These are phyloP conservation scores for Calyptommatus sinebrachiatus DNA, from an alignment of 2,113 vertebrate species.

Conservation along the genomic window DNA sequence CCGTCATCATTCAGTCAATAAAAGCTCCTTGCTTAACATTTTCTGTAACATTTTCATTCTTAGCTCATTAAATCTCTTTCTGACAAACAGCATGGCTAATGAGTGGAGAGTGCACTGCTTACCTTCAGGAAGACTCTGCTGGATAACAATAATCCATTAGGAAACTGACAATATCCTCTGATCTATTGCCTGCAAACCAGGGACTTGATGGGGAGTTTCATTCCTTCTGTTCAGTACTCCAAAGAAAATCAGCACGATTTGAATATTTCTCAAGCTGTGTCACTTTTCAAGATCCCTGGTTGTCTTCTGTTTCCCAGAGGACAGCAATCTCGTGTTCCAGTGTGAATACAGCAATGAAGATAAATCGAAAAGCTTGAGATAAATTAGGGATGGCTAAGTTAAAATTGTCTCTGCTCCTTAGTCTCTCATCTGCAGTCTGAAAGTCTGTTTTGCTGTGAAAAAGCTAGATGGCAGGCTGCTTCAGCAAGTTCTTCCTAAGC, in stretches of 20 bases:
- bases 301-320: slow-evolving; percentile 75
- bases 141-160: slow-evolving; percentile 79
- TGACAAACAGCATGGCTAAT: slow-evolving; percentile 69
- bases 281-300: slow-evolving; percentile 71
- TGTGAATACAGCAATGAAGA: slow-evolving; percentile 73
- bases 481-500: slow-evolving; percentile 78
- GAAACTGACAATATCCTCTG: slow-evolving; percentile 78
- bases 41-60: slow-evolving; percentile 59
- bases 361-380: slow-evolving; percentile 79
- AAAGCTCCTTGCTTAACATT: slow-evolving; percentile 63
- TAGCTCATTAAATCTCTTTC: slow-evolving; percentile 71
- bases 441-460: slow-evolving; percentile 81
- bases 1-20: slow-evolving; percentile 67
- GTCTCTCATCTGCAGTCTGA: slow-evolving; percentile 83
- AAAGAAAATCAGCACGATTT: slow-evolving; percentile 79
- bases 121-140: slow-evolving; percentile 79
- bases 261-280: slow-evolving; percentile 78
- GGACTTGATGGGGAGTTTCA: slow-evolving; percentile 79
- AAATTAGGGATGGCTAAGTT: slow-evolving; percentile 82
- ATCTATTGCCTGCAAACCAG: slow-evolving; percentile 77
- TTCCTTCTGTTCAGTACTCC: slow-evolving; percentile 79
- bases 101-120: slow-evolving; percentile 75
- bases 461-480: slow-evolving; percentile 84
- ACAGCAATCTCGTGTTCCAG: slow-evolving; percentile 73
- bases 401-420: slow-evolving; percentile 79